Evolutionary conservation across 30 jellyfish, hydroid and myxozoan species (phyloP).

Genomic region (Euphysa ruthae): DNA sequence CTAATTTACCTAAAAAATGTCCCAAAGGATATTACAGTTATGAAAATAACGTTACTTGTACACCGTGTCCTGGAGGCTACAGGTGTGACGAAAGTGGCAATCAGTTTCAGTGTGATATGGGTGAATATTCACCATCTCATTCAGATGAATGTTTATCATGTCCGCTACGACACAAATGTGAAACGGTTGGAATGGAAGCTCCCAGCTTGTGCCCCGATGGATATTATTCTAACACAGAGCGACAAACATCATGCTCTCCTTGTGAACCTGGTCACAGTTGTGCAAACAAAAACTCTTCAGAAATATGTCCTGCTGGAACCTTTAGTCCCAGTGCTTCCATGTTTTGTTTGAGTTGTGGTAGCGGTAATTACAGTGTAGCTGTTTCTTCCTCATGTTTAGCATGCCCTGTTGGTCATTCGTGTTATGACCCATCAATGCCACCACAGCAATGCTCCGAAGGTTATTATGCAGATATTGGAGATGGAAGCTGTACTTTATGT

Average conservation of each 20-base stretch:
- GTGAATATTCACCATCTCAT: slow-evolving; percentile 64
- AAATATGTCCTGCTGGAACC: slow-evolving; percentile 67
- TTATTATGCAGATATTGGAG: slow-evolving; percentile 55
- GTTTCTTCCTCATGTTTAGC: slow-evolving; percentile 75
- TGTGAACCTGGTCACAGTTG: slow-evolving; percentile 89
- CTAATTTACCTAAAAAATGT: slow-evolving; percentile 56
- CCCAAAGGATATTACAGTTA: slow-evolving; percentile 68
- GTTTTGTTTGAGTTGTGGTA: slow-evolving; percentile 56
- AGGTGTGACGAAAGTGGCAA: slow-evolving; percentile 62
- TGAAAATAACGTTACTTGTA: slow-evolving; percentile 57
- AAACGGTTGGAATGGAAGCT: slow-evolving; percentile 37
- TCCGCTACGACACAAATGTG: slow-evolving; percentile 79
- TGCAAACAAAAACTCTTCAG: slow-evolving; percentile 44
- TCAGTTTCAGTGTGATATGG: slow-evolving; percentile 58
- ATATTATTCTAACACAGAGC: slow-evolving; percentile 41
- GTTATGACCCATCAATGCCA: slow-evolving; percentile 53
- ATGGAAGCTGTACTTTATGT: slow-evolving; percentile 54
- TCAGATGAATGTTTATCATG: slow-evolving; percentile 63
- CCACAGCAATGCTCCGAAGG: slow-evolving; percentile 78
- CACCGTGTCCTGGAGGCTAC: slow-evolving; percentile 85
- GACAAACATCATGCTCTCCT: slow-evolving; percentile 57
- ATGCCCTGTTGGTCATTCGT: slow-evolving; percentile 70
- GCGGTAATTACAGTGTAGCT: slow-evolving; percentile 72
- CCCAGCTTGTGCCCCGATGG: slow-evolving; percentile 78
- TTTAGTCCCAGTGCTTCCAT: slow-evolving; percentile 61